phyloP scores from a whole-genome alignment of 2,888 invertebrate genomes.

The Sthenelais limicola region DNA sequence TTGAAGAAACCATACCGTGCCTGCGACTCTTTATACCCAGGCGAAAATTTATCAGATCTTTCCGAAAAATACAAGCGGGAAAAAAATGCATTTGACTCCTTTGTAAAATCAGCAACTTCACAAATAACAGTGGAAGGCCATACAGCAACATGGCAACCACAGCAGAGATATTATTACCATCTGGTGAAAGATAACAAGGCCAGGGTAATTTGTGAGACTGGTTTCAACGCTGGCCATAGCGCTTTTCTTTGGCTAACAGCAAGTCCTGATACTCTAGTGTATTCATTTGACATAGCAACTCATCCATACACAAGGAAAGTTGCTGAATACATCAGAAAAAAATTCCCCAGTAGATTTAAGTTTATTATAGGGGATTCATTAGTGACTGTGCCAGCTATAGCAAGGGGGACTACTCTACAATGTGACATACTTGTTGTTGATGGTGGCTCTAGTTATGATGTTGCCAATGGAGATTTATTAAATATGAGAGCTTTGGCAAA shows the following conservation, averaged over 20 bases:
- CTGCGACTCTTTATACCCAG: too few relatives aligned
- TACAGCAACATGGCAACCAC: background rate
- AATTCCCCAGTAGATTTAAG: slow-evolving; percentile 42
- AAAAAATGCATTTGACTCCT: too few relatives aligned
- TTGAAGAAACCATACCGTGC: too few relatives aligned
- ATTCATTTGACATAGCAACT: slow-evolving; percentile 47
- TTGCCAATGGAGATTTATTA: slow-evolving; percentile 42
- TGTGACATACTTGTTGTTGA: slow-evolving; percentile 51
- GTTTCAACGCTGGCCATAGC: slow-evolving; percentile 38
- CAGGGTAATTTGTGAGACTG: slow-evolving; percentile 28
- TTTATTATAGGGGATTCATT: slow-evolving; percentile 47
- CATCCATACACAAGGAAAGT: slow-evolving; percentile 44
- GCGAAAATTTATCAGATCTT: too few relatives aligned
- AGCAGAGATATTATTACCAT: background rate
- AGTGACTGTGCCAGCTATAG: slow-evolving; percentile 42
- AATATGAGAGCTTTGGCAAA: slow-evolving; percentile 18
- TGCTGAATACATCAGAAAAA: slow-evolving; percentile 41
- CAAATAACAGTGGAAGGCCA: slow-evolving; percentile 25
- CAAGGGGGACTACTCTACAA: background rate
- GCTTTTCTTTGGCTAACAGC: slow-evolving; percentile 8
- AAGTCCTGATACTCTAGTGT: background rate
- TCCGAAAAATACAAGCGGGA: too few relatives aligned
- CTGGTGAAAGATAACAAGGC: background rate
- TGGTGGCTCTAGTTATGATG: slow-evolving; percentile 46
- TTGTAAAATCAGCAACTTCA: too few relatives aligned